Base-by-base conservation (phyloP, 2,888 invertebrate species). In the Bimastos eiseni region DNA sequence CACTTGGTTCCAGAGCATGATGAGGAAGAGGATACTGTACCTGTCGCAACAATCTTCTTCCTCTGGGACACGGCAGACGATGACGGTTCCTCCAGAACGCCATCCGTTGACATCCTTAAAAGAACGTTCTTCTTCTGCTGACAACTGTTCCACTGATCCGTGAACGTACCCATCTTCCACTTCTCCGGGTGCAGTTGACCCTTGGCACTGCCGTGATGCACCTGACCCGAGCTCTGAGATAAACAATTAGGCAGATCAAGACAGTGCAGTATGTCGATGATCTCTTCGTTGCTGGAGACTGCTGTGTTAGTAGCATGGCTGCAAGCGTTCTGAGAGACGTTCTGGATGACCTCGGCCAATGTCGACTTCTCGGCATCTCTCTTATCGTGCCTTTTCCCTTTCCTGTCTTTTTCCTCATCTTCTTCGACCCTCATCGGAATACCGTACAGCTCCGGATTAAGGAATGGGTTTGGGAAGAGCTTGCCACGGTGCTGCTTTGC, bases 71-170 rank as follows among this genome's bases (percentile, higher is more conserved):
- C 33, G 4, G 34, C 86, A 36, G 36, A 8, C 6, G 49, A 49
- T 17, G 70, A n/a, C 13, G 70, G 70, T 70, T 86, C 86, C 36
- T 86, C 86, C 24, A 86, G 37, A 37, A 86, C 37, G 21, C 86
- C 86, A 17, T 86, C 37, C 86, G 24, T 37, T 36, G 86, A 37
- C 37, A 86, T 86, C 37, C 37, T 8, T 24, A 86, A 36, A 34
- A 86, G 37, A 36, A 86, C 34, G 37, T 37, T 86, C 86, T 36
- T 86, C 24, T 37, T 86, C 36, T 86, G 86, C 37, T 37, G 86
- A 11, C 36, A 36, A 36, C 86, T 86, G 86, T 86, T 86, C 86
- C 86, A 86, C 86, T 86, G 86, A 86, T 86, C 86, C 13, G 86
- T 86, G 24, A 86, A 86, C 37, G 86, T 37, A 24, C 36, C 86